Percentiles rank a stretch among this genome's conserved stretches.
Evolutionary conservation across 2,113 vertebrate genomes (phyloP).

Genomic region (Sceloporus tristichus): DNA sequence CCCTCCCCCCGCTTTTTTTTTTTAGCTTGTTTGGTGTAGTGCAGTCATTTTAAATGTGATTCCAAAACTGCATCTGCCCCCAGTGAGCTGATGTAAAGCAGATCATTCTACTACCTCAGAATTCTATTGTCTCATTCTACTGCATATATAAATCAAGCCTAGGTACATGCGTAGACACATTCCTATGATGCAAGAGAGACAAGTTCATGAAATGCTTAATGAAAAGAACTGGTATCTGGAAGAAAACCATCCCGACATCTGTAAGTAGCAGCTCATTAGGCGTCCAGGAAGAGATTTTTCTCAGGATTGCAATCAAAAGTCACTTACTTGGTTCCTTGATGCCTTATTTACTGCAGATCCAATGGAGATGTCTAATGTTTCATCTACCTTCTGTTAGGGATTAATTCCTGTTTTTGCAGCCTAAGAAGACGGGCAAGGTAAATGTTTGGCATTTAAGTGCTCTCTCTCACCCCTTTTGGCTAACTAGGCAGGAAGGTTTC

Average conservation of each 20-base stretch:
- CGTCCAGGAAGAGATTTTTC: background rate
- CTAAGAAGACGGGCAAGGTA: background rate
- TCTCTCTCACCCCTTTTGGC: background rate
- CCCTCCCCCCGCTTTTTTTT: background rate
- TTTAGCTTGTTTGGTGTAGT: background rate
- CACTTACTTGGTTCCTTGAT: too few relatives aligned
- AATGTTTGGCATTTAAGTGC: background rate
- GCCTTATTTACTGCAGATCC: too few relatives aligned
- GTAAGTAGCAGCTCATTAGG: background rate
- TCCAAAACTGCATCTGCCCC: background rate
- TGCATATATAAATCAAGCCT: background rate
- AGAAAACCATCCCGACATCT: background rate
- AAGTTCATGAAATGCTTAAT: slow-evolving; percentile 12
- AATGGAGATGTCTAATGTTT: too few relatives aligned
- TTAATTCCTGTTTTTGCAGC: background rate
- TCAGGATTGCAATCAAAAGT: background rate
- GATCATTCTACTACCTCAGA: background rate
- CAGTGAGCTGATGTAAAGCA: background rate
- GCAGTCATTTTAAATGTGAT: background rate
- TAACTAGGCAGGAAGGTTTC: too few relatives aligned
- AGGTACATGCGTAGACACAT: background rate
- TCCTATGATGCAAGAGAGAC: background rate
- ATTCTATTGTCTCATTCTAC: background rate
- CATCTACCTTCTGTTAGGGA: background rate
- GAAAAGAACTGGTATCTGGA: slow-evolving; percentile 7